Conservation (phyloP, 2,797 vertebrate genomes). For the Periparus ater region DNA sequence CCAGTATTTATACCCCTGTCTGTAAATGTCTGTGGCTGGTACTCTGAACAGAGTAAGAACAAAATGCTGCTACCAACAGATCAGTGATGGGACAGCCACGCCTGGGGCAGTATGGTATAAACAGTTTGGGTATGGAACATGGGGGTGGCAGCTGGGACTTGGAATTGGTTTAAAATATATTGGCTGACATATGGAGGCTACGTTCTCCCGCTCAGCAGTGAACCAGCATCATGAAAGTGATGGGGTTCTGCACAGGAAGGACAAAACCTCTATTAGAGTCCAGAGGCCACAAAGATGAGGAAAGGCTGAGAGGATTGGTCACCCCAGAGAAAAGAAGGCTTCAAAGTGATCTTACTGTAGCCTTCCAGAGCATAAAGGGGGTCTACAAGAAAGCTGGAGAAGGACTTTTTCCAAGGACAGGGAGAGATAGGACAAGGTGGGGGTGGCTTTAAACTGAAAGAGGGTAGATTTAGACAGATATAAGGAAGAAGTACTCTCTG, state of each 20-base stretch:
- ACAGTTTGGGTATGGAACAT: neutral
- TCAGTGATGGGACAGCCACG: neutral
- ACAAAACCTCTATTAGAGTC: neutral
- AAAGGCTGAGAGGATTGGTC: neutral
- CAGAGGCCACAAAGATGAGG: neutral
- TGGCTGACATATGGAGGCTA: neutral
- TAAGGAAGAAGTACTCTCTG: neutral
- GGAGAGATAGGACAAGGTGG: neutral
- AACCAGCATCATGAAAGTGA: neutral
- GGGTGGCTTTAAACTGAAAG: neutral
- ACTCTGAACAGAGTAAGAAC: neutral
- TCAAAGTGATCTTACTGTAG: neutral
- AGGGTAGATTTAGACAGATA: neutral
- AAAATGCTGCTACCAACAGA: neutral
- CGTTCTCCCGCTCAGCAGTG: neutral
- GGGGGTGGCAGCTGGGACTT: neutral
- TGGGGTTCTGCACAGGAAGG: neutral
- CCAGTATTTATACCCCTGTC: neutral
- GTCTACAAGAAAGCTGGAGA: neutral
- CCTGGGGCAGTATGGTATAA: neutral
- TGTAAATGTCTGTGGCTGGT: neutral
- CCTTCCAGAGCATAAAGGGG: neutral
- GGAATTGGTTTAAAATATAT: neutral
- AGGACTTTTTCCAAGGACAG: neutral
- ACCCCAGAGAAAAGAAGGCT: neutral